A percentile compares a stretch with the other conserved stretches of the same genome.
These are phyloP conservation scores for Percina caprodes DNA, from an alignment of 2,113 vertebrate species.

Conservation along the genomic window DNA sequence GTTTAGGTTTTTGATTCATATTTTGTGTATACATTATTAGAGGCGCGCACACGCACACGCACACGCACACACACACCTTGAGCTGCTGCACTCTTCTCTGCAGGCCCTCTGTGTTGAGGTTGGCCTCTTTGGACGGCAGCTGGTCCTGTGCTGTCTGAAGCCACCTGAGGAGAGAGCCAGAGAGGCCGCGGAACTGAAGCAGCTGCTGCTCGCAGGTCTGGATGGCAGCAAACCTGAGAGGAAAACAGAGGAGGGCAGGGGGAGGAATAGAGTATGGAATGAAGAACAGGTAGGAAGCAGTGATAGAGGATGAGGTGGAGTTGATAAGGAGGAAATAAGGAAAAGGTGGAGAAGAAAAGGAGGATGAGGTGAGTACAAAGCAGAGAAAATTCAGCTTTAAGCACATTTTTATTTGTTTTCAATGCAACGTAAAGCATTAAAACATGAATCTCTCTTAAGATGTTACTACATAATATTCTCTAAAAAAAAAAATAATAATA, in stretches of 20 bases:
- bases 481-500: background rate
- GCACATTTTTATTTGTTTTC: background rate
- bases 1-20: background rate
- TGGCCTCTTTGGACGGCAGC: constrained; percentile 87
- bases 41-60: background rate
- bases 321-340: background rate
- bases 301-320: background rate
- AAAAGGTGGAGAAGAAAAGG: too few relatives aligned
- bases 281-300: background rate
- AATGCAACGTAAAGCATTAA: background rate
- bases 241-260: too few relatives aligned
- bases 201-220: constrained; percentile 84
- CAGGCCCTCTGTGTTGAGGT: constrained; percentile 87
- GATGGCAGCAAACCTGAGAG: constrained; percentile 72
- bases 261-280: background rate
- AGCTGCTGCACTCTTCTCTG: constrained; percentile 89
- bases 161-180: constrained; percentile 89
- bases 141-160: constrained; percentile 90
- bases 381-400: background rate
- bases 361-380: background rate
- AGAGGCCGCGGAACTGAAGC: constrained; percentile 80
- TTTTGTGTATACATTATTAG: background rate
- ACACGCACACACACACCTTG: constrained; percentile 83
- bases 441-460: background rate
- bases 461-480: background rate